phyloP scores from a whole-genome alignment of 1,140 invertebrate species.

The Pissodes strobi region DNA sequence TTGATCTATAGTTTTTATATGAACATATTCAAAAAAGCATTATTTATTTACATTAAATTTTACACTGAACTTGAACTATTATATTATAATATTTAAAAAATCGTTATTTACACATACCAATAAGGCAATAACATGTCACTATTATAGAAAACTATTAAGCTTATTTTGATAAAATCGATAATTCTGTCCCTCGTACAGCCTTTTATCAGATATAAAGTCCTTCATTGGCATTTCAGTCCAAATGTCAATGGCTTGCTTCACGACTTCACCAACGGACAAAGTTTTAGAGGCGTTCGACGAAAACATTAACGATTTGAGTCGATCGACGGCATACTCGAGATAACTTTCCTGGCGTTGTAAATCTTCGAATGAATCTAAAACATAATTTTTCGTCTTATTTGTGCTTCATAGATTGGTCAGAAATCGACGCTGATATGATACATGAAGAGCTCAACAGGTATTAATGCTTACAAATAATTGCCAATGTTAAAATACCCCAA shows the following conservation, averaged over 20 bases:
- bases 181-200: slow-evolving; percentile 23
- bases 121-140: too few species aligned
- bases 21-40: too few species aligned
- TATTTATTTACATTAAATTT: too few species aligned
- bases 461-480: too few species aligned
- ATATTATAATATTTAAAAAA: too few species aligned
- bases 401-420: too few species aligned
- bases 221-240: slow-evolving; percentile 40
- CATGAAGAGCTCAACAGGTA: too few species aligned
- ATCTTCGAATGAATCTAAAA: slow-evolving; percentile 37
- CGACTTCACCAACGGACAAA: neutral
- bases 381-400: neutral
- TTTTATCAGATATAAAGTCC: slow-evolving; percentile 35
- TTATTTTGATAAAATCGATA: slow-evolving; percentile 39
- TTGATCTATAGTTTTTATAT: too few species aligned
- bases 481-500: too few species aligned
- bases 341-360: slow-evolving; percentile 34
- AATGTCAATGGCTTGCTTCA: slow-evolving; percentile 27
- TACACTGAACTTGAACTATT: too few species aligned
- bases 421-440: too few species aligned
- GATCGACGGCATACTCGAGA: slow-evolving; percentile 24
- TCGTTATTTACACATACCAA: too few species aligned
- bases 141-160: slow-evolving; percentile 30
- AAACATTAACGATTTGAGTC: slow-evolving; percentile 32
- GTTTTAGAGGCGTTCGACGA: slow-evolving; percentile 11